Percentiles rank a stretch among this genome's conserved stretches.
These are phyloP conservation scores for Microplitis manilae DNA, from an alignment of 2,888 invertebrate species.

Conservation along the genomic window DNA sequence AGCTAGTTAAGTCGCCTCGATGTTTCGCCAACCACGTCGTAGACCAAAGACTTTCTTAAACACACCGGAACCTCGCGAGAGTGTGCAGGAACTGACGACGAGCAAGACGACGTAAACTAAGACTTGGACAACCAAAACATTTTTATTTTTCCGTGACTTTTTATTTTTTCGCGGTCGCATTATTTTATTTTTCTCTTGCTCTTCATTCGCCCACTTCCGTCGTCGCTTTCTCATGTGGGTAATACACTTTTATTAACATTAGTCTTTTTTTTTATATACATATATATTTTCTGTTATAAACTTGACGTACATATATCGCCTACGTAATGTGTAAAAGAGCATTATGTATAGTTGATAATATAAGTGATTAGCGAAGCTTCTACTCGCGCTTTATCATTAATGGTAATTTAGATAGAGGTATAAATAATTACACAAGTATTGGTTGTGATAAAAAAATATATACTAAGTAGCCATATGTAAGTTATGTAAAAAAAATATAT, in stretches of 20 bases:
- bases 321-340: neutral
- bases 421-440: neutral
- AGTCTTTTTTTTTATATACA: neutral
- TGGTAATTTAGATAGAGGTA: neutral
- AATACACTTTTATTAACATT: neutral
- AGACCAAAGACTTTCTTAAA: conserved; percentile 13
- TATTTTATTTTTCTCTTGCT: neutral
- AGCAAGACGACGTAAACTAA: neutral
- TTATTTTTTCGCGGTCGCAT: neutral
- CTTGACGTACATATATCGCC: neutral
- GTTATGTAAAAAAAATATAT: neutral
- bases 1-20: conserved; percentile 24
- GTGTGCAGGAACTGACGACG: conserved; percentile 9
- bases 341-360: neutral
- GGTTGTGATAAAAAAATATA: neutral
- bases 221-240: conserved; percentile 7
- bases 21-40: conserved; percentile 23
- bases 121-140: neutral
- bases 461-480: neutral
- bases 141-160: neutral
- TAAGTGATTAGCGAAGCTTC: neutral
- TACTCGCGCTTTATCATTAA: neutral
- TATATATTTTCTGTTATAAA: neutral
- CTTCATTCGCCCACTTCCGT: conserved; percentile 8
- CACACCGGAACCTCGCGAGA: neutral